Conservation (phyloP, 37 sponge, comb jelly and placozoan genomes). For the Chondrilla cf. caribensis region DNA sequence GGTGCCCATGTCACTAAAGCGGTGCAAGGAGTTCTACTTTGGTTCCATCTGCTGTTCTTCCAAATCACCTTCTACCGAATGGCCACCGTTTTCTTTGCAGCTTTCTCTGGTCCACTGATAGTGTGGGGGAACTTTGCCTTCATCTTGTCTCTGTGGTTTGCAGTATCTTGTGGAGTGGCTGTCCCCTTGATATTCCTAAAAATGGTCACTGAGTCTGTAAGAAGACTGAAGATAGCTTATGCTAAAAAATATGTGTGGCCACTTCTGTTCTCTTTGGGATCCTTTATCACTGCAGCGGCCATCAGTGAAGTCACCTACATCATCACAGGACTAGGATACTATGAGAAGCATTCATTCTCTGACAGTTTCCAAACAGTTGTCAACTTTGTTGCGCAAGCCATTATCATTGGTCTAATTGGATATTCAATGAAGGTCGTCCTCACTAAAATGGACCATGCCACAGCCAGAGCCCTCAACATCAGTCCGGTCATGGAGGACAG, state of each 20-base stretch:
- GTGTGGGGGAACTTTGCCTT: slow-evolving; percentile 25
- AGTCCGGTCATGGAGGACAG: neutral
- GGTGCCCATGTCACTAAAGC: neutral
- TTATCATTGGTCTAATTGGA: neutral
- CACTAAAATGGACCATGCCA: slow-evolving; percentile 2
- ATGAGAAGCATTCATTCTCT: slow-evolving; percentile 26
- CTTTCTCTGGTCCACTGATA: slow-evolving; percentile 14
- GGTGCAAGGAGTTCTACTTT: neutral
- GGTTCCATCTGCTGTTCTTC: neutral
- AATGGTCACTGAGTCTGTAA: neutral
- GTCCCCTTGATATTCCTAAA: neutral
- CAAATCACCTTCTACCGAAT: neutral
- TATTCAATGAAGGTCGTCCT: slow-evolving; percentile 13
- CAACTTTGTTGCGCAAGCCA: slow-evolving; percentile 20
- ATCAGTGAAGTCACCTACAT: slow-evolving; percentile 15
- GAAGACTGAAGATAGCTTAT: too few species aligned
- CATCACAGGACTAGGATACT: slow-evolving; percentile 19
- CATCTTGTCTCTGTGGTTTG: neutral
- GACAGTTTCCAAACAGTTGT: slow-evolving; percentile 23
- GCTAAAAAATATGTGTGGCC: neutral
- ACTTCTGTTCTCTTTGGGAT: neutral
- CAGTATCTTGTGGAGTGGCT: neutral
- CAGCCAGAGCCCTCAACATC: neutral
- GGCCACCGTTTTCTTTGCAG: slow-evolving; percentile 23
- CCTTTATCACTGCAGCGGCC: neutral